Conservation (phyloP, 2,888 invertebrate species). For the Scrobipalpa costella region DNA sequence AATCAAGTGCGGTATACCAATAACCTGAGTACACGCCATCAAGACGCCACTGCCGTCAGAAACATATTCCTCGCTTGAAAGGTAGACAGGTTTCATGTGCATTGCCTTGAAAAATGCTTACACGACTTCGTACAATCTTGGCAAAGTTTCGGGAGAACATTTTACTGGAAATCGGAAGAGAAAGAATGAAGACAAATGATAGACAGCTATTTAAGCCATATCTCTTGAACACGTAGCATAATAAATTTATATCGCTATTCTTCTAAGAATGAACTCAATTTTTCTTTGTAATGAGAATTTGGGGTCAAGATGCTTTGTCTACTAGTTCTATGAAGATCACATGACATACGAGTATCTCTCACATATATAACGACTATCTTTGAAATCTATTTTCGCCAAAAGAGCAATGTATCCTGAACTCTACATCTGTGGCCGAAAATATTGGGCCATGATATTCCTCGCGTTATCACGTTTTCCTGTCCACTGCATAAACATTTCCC, state of each 20-base stretch:
- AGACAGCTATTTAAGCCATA: no score
- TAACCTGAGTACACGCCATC: slow-evolving; percentile 20
- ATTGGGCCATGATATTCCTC: not conserved
- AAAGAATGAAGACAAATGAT: no score
- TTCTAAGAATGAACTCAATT: no score
- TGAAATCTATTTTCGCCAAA: not conserved
- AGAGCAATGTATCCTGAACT: not conserved
- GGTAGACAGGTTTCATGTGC: not conserved
- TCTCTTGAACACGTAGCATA: no score
- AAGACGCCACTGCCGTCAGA: slow-evolving; percentile 1
- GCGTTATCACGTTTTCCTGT: slow-evolving; percentile 22
- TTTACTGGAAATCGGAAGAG: no score
- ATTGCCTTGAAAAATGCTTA: not conserved
- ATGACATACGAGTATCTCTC: no score
- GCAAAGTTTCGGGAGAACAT: no score
- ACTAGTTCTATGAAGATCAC: no score
- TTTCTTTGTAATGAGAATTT: no score
- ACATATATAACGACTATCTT: not conserved
- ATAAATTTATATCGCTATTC: no score
- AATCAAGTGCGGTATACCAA: slow-evolving; percentile 22
- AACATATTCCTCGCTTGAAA: not conserved
- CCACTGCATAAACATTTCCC: slow-evolving; percentile 20
- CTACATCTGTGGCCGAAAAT: not conserved
- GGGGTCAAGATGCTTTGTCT: no score
- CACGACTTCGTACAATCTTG: no score